Evolutionary conservation across 1,140 invertebrate genomes (phyloP), one percentile per base, ranked within the genome.

Genomic region (Stenopsyche tienmushanensis): DNA sequence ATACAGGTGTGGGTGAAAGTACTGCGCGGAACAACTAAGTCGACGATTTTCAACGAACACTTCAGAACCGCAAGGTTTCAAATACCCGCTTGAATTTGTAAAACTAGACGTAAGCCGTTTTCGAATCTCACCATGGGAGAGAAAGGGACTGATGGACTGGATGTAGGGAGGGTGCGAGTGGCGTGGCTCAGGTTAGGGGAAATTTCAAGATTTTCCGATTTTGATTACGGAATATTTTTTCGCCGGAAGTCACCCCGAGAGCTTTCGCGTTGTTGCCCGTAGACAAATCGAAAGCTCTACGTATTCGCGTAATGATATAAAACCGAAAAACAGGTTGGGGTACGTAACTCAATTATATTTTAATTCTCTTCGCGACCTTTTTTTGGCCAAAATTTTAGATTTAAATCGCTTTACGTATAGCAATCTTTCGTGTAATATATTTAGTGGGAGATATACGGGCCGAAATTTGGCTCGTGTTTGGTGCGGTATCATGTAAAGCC

Each of bases 31-130:
- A 34, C 29, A 34, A 34, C 5, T 13, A 34, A 34, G 29, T 34
- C n/a, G n/a, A 47, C 26, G 25, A 15, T 50, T 53, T 58, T 52
- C 25, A 66, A 39, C 17, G 26, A 63, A 18, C 58, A 59, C 64
- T 66, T 50, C 58, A 62, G 42, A 66, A 60, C 49, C 55, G 65
- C 58, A 66, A 66, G 57, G 65, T 66, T 66, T 66, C 52, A 54
- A 66, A 66, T 42, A 59, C 49, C 29, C 23, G 53, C 65, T 63
- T 49, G 65, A 67, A 60, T 60, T 60, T 47, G 65, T 63, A 67
- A 67, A 67, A 67, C 52, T 47, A 45, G 59, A 26, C 41, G 65
- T 66, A 66, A 66, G 65, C 65, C 65, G 59, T 67, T 67, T 67
- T 67, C 52, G 44, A 58, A 63, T 26, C 58, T 21, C 57, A 41